These are phyloP conservation scores for Eristalis intricaria DNA, from an alignment of 2,888 invertebrate genomes.

Conservation along the genomic window DNA sequence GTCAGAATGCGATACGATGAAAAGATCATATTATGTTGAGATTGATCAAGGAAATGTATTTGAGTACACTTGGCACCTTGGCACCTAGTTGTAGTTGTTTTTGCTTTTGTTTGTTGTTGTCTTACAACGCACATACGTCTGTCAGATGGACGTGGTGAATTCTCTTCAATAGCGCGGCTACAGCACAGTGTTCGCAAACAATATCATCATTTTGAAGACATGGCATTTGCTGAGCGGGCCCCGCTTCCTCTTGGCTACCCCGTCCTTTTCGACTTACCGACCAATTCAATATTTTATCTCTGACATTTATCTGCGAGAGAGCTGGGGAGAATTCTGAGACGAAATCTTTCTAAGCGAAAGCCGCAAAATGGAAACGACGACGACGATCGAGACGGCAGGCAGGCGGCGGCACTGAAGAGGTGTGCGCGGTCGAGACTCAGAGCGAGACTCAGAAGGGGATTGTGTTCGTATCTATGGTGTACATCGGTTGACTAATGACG, in stretches of 20 bases:
- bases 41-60: conserved; percentile 53
- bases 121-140: conserved; percentile 33
- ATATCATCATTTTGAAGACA: conserved; percentile 57
- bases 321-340: conserved; percentile 50
- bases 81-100: conserved; percentile 21
- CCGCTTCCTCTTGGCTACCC: not conserved
- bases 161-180: not conserved
- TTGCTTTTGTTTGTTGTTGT: not conserved
- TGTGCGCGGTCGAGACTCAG: not conserved
- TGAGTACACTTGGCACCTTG: conserved; percentile 44
- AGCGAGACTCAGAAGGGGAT: not conserved
- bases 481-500: conserved; percentile 69
- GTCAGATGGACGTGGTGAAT: conserved; percentile 24
- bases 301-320: conserved; percentile 65
- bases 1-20: conserved; percentile 23
- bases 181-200: conserved; percentile 12
- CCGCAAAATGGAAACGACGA: conserved; percentile 33
- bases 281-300: conserved; percentile 64
- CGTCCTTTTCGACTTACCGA: conserved; percentile 1
- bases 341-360: conserved; percentile 64
- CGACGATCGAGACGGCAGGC: not conserved
- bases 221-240: conserved; percentile 17
- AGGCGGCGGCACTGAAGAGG: not conserved
- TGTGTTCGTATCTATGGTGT: conserved; percentile 44
- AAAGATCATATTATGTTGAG: conserved; percentile 37